phyloP scores from a whole-genome alignment of 2,888 invertebrate species.

The Cheilosia impressa region DNA sequence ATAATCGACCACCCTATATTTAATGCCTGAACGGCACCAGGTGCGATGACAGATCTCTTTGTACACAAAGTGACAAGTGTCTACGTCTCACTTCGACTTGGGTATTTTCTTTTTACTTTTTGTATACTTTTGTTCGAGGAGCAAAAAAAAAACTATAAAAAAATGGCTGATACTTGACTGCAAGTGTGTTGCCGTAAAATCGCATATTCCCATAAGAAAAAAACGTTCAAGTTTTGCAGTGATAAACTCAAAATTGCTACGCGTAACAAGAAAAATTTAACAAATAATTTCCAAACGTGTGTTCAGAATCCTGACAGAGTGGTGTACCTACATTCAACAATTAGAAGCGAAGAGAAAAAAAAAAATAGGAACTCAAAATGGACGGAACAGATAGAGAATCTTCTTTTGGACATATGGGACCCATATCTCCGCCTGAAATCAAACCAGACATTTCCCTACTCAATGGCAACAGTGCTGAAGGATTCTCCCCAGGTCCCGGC shows the following conservation, averaged over 20 bases:
- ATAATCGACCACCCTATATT: not conserved
- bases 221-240: constrained; percentile 14
- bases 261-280: not conserved
- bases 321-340: constrained; percentile 48
- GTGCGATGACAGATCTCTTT: constrained; percentile 44
- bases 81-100: constrained; percentile 72
- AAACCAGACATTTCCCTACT: constrained; percentile 94
- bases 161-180: constrained; percentile 70
- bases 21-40: constrained; percentile 33
- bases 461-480: constrained; percentile 84
- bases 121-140: constrained; percentile 72
- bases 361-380: constrained; percentile 76
- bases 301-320: constrained; percentile 24
- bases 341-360: constrained; percentile 27
- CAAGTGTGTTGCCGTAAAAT: constrained; percentile 51
- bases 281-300: constrained; percentile 21
- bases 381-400: constrained; percentile 82
- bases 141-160: constrained; percentile 63
- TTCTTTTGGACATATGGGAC: constrained; percentile 85
- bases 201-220: constrained; percentile 21
- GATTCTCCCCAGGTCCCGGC: constrained; percentile 83
- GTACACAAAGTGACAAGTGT: constrained; percentile 59
- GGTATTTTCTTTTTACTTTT: constrained; percentile 69
- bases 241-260: not conserved
- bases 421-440: constrained; percentile 94